A percentile compares a stretch with the other conserved stretches of the same genome.
Conservation (phyloP, 2,888 invertebrate genomes). For the Meandrusa payeni region DNA sequence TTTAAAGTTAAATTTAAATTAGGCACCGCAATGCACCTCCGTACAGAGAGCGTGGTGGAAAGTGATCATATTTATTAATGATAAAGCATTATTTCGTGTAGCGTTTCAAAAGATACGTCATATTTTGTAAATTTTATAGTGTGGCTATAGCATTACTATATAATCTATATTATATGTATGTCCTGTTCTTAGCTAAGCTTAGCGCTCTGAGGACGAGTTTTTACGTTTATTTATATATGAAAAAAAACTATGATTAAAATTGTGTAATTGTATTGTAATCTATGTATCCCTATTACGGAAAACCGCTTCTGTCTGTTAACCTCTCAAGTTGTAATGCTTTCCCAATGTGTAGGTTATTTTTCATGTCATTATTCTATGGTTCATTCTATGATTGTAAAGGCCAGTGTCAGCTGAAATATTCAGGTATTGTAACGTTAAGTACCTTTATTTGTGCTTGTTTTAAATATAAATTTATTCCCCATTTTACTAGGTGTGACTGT, state of each 20-base stretch:
- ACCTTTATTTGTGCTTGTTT: too few species aligned
- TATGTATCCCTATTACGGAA: slow-evolving; percentile 33
- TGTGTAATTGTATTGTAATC: slow-evolving; percentile 34
- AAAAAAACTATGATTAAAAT: slow-evolving; percentile 36
- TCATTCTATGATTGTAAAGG: slow-evolving; percentile 28
- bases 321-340: slow-evolving; percentile 34
- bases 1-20: slow-evolving; percentile 8
- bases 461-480: slow-evolving; percentile 31
- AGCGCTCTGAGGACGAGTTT: slow-evolving; percentile 73
- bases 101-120: slow-evolving; percentile 78
- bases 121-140: slow-evolving; percentile 82
- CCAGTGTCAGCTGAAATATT: too few species aligned
- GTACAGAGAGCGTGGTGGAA: slow-evolving; percentile 37
- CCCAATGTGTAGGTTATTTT: slow-evolving; percentile 29
- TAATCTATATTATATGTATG: slow-evolving; percentile 65
- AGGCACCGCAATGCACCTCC: slow-evolving; percentile 26
- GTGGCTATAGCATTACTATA: slow-evolving; percentile 71
- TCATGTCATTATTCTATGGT: slow-evolving; percentile 26
- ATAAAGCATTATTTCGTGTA: slow-evolving; percentile 71
- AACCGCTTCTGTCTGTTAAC: slow-evolving; percentile 37
- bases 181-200: slow-evolving; percentile 74
- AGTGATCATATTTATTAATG: slow-evolving; percentile 62
- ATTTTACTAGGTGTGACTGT: too few species aligned
- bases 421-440: too few species aligned
- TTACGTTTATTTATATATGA: slow-evolving; percentile 50